Evolutionary conservation across 2,888 invertebrate species (phyloP).

Genomic region (Nipponacmea schrenckii): DNA sequence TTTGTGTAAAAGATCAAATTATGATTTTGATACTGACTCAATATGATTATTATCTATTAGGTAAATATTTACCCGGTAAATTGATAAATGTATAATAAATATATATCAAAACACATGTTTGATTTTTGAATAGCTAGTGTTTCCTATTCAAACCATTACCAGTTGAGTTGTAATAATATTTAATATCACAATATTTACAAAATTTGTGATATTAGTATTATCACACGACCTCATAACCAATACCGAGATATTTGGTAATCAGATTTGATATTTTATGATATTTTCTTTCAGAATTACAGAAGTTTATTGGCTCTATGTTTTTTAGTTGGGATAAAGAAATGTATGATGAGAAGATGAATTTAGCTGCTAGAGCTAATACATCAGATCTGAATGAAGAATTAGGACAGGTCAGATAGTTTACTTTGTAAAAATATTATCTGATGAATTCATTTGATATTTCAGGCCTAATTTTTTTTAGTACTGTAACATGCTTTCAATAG

Average conservation of each 20-base stretch:
- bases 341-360: conserved; percentile 60
- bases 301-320: conserved; percentile 75
- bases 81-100: no score
- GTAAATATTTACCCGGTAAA: no score
- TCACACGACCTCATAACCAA: background rate
- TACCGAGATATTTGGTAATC: background rate
- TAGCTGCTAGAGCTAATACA: conserved; percentile 79
- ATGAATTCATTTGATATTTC: background rate
- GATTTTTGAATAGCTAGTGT: no score
- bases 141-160: no score
- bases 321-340: conserved; percentile 80
- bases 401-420: conserved; percentile 74
- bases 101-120: no score
- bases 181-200: no score
- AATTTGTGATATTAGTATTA: background rate
- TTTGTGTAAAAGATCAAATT: no score
- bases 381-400: conserved; percentile 88
- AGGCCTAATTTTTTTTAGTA: no score
- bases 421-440: background rate
- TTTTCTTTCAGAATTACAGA: conserved; percentile 72
- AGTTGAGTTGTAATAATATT: no score
- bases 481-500: no score
- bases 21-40: no score
- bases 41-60: no score
- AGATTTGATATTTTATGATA: background rate